Evolutionary conservation across 2,113 vertebrate species (phyloP).

Genomic region (Helogale parvula): DNA sequence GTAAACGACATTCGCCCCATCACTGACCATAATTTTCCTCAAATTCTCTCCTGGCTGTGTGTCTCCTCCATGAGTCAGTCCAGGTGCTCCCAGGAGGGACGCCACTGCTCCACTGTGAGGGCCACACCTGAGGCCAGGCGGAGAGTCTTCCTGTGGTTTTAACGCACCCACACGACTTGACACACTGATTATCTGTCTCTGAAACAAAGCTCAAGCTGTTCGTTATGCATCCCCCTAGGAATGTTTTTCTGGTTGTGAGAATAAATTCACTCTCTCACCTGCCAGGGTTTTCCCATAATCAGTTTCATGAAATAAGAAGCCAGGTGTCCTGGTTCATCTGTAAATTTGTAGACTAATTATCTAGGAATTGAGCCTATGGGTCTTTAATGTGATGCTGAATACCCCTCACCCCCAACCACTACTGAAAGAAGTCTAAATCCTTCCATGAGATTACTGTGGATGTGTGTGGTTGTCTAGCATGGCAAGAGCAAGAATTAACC

Average conservation of each 20-base stretch:
- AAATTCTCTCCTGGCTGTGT: not conserved
- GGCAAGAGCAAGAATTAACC: not conserved
- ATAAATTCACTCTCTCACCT: not conserved
- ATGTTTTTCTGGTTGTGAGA: not conserved
- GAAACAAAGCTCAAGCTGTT: not conserved
- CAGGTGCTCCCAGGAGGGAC: not conserved
- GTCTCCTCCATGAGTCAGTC: not conserved
- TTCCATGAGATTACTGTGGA: not conserved
- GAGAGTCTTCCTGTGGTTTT: not conserved
- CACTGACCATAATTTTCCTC: not conserved
- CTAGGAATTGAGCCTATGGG: not conserved
- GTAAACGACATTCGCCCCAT: not conserved
- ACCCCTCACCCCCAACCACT: not conserved
- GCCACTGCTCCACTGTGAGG: fast-evolving
- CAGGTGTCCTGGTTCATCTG: not conserved
- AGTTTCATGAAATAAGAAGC: conserved; percentile 5
- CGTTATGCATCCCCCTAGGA: not conserved
- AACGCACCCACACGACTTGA: fast-evolving
- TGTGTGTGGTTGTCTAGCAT: not conserved
- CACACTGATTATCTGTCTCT: not conserved
- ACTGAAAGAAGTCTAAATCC: not conserved
- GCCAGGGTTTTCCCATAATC: not conserved
- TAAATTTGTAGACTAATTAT: not conserved
- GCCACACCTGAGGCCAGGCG: not conserved
- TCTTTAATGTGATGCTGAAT: not conserved